Conservation (phyloP, 2,797 vertebrate species). For the Ispidina lecontei region DNA sequence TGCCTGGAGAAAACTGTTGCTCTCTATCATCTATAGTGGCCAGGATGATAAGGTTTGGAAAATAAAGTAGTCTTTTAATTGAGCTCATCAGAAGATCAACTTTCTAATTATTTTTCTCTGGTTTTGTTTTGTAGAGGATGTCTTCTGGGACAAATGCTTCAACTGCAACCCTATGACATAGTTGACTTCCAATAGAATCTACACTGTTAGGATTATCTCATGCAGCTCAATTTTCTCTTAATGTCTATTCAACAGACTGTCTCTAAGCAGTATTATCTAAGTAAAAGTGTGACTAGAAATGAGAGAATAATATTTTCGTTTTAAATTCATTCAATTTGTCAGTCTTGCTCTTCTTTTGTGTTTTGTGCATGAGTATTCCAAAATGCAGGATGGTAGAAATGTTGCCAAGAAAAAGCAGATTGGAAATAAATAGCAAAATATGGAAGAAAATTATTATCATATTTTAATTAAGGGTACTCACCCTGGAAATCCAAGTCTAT, state of each 20-base stretch:
- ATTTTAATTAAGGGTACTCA: not conserved
- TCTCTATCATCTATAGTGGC: not conserved
- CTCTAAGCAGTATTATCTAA: not conserved
- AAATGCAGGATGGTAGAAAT: not conserved
- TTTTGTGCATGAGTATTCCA: not conserved
- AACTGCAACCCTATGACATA: not conserved
- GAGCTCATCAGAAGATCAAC: not conserved
- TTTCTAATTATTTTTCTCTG: not conserved
- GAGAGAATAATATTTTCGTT: not conserved
- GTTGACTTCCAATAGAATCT: not conserved
- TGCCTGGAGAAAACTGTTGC: not conserved
- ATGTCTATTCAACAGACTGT: not conserved
- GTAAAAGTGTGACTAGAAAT: not conserved
- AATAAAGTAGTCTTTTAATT: conserved; percentile 20
- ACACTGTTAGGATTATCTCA: not conserved
- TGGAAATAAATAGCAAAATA: not conserved
- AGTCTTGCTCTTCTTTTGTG: not conserved
- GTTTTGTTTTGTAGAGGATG: not conserved
- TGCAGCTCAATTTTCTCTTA: not conserved
- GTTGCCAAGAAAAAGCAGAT: not conserved
- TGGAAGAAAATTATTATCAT: not conserved
- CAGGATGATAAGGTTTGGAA: not conserved
- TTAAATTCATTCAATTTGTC: not conserved
- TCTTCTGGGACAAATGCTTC: conserved; percentile 2
- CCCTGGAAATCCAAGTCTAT: not conserved